A percentile compares a stretch with the other conserved stretches of the same genome.
phyloP scores from a whole-genome alignment of 2,888 invertebrate species.

The Ophion ventricosus region DNA sequence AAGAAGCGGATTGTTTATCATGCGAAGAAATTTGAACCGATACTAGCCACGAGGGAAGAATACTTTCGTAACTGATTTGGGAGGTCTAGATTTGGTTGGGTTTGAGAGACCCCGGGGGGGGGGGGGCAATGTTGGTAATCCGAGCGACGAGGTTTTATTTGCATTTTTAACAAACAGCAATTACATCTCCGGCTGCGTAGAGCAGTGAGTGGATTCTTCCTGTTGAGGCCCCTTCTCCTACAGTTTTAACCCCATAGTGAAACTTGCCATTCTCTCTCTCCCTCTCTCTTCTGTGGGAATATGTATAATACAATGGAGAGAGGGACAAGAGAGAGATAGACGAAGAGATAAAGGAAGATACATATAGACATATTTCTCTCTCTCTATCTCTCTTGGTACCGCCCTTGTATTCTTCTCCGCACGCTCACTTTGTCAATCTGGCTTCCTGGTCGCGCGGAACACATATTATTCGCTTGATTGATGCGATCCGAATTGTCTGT shows the following conservation, averaged over 20 bases:
- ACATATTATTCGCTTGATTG: constrained; percentile 79
- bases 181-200: constrained; percentile 49
- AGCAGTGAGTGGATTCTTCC: constrained; percentile 80
- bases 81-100: not conserved
- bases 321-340: not conserved
- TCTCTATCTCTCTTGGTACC: not conserved
- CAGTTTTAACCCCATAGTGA: constrained; percentile 66
- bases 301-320: not conserved
- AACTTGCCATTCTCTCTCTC: constrained; percentile 53
- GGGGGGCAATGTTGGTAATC: not conserved
- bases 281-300: constrained; percentile 17
- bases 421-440: constrained; percentile 75
- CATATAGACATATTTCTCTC: not conserved
- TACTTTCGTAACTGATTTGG: not conserved
- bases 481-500: constrained; percentile 75
- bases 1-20: no score
- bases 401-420: constrained; percentile 60
- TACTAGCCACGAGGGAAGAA: not conserved
- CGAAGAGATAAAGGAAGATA: not conserved
- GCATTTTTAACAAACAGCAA: constrained; percentile 51
- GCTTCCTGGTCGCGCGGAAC: constrained; percentile 81
- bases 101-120: not conserved
- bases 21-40: no score
- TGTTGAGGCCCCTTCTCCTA: constrained; percentile 72
- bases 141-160: constrained; percentile 37